phyloP scores from a whole-genome alignment of 2,888 invertebrate species.

The Cancer borealis region DNA sequence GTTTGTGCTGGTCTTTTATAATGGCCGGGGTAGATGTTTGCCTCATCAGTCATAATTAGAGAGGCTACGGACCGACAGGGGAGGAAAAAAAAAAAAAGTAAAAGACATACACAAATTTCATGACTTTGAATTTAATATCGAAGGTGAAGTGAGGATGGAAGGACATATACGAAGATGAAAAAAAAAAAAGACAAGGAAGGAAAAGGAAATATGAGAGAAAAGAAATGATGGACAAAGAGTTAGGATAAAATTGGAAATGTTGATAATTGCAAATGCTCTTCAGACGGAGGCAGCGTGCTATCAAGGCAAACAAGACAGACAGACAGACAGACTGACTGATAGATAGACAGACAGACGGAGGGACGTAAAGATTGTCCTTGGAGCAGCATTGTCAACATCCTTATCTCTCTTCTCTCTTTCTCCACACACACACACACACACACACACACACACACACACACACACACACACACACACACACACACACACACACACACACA shows the following conservation, averaged over 20 bases:
- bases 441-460: slow-evolving; percentile 31
- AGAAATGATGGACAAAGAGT: neutral
- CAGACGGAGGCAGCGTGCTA: neutral
- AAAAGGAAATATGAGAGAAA: neutral
- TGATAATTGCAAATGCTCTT: slow-evolving; percentile 20
- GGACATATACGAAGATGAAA: neutral
- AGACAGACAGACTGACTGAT: slow-evolving; percentile 1
- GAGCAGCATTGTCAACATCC: slow-evolving; percentile 1
- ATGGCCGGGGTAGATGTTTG: slow-evolving; percentile 2
- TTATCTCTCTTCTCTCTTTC: slow-evolving; percentile 15
- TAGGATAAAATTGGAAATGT: neutral
- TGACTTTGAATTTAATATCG: neutral
- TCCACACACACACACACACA: neutral
- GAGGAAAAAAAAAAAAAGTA: neutral
- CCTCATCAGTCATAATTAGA: slow-evolving; percentile 32
- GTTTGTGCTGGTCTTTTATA: neutral
- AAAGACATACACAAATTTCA: slow-evolving; percentile 8
- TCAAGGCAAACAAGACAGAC: slow-evolving; percentile 5
- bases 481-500: neutral
- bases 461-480: slow-evolving; percentile 27
- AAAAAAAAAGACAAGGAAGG: neutral
- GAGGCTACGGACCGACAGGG: neutral
- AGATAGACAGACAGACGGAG: neutral
- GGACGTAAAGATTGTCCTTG: neutral
- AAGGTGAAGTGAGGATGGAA: neutral